Evolutionary conservation across 2,888 invertebrate species (phyloP).

Genomic region (Epiblema foenella): DNA sequence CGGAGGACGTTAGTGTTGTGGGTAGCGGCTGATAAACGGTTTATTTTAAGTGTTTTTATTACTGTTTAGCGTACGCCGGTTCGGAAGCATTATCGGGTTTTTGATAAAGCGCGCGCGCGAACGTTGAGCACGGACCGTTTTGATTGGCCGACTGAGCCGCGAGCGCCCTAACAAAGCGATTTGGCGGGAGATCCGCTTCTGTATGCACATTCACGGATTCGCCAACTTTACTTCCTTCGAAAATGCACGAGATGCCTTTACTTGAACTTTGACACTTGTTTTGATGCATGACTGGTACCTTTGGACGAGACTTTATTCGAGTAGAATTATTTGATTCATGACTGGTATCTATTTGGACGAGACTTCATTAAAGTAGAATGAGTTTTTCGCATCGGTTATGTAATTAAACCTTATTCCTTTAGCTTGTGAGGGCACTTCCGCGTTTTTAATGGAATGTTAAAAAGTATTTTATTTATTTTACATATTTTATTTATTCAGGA

Average conservation of each 20-base stretch:
- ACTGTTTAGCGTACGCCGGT: slow-evolving; percentile 62
- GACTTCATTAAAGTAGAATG: too few species aligned
- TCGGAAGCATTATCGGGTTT: slow-evolving; percentile 65
- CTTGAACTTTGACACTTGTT: background rate
- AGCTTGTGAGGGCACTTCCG: too few species aligned
- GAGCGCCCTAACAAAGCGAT: slow-evolving; percentile 54
- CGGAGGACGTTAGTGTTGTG: slow-evolving; percentile 66
- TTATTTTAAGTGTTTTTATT: slow-evolving; percentile 71
- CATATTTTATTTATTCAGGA: too few species aligned
- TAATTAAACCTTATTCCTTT: too few species aligned
- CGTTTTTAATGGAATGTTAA: too few species aligned
- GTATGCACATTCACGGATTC: slow-evolving; percentile 50
- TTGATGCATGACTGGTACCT: background rate
- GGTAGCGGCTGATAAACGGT: slow-evolving; percentile 54
- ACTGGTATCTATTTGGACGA: too few species aligned
- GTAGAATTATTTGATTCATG: too few species aligned
- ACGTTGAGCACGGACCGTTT: slow-evolving; percentile 71
- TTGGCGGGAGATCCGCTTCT: slow-evolving; percentile 73
- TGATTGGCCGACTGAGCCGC: slow-evolving; percentile 72
- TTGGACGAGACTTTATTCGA: too few species aligned
- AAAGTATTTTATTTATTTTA: too few species aligned
- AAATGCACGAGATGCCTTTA: background rate
- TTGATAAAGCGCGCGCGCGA: slow-evolving; percentile 77
- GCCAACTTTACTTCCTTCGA: background rate
- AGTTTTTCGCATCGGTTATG: too few species aligned